These are phyloP conservation scores for Lordiphosa mommai DNA, from an alignment of 1,140 invertebrate species.

Conservation along the genomic window DNA sequence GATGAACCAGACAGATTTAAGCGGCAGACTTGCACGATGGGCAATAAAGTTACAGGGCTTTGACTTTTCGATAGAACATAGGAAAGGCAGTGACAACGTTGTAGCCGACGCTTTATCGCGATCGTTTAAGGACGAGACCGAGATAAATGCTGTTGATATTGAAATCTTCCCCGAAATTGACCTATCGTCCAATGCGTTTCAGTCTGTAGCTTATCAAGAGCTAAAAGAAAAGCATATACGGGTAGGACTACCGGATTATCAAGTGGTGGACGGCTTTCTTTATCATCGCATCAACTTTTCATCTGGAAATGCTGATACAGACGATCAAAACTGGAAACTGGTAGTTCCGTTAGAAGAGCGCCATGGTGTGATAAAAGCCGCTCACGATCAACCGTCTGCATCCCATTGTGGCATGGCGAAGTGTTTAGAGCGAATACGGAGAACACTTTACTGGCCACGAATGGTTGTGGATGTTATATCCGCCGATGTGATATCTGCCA, in stretches of 20 bases:
- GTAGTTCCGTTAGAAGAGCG: too few relatives aligned
- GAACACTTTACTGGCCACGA: not conserved
- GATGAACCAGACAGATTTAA: too few relatives aligned
- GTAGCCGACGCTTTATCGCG: conserved; percentile 6
- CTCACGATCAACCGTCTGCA: too few relatives aligned
- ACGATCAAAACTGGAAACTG: too few relatives aligned
- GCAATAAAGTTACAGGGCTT: not conserved
- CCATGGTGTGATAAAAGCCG: too few relatives aligned
- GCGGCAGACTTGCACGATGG: not conserved
- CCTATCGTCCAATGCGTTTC: not conserved
- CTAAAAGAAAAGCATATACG: not conserved
- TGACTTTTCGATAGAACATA: conserved; percentile 1
- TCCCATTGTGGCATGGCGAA: not conserved
- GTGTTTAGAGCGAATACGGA: not conserved
- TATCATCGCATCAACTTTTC: too few relatives aligned
- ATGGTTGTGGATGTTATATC: not conserved
- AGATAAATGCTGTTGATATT: not conserved
- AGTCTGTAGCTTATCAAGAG: not conserved
- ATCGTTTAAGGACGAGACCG: not conserved
- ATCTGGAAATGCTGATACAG: too few relatives aligned
- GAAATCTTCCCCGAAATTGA: not conserved
- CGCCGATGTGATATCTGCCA: not conserved
- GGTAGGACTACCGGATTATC: too few relatives aligned
- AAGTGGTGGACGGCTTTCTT: too few relatives aligned
- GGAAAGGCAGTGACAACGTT: conserved; percentile 9